A percentile compares a stretch with the other conserved stretches of the same genome.
Evolutionary conservation across 2,113 vertebrate species (phyloP).

Genomic region (Plecturocebus donacophilus): DNA sequence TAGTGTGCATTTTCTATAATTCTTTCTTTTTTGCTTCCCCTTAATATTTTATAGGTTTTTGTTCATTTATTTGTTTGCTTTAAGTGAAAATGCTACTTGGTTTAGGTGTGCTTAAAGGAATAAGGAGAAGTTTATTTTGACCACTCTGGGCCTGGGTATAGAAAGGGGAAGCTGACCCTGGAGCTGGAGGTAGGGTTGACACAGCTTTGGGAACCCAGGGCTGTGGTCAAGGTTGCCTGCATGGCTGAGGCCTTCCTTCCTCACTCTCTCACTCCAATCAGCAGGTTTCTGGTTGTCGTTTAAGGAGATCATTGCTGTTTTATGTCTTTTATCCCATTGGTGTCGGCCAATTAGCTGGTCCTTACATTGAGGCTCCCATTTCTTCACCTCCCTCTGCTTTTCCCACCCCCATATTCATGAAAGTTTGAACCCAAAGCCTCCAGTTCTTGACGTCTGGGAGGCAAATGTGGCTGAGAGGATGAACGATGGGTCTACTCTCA

Average conservation of each 20-base stretch:
- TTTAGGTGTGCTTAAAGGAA: not conserved
- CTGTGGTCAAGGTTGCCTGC: too few relatives aligned
- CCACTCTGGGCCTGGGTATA: not conserved
- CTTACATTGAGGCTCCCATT: not conserved
- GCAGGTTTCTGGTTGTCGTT: not conserved
- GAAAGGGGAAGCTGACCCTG: not conserved
- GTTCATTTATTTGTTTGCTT: not conserved
- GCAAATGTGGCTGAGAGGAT: not conserved
- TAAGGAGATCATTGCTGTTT: not conserved
- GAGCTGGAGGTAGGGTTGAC: not conserved
- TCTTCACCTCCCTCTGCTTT: not conserved
- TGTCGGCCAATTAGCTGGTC: not conserved
- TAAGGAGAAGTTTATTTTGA: not conserved
- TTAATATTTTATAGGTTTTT: not conserved
- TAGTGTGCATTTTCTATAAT: not conserved
- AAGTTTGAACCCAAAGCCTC: not conserved
- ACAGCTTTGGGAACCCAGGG: not conserved
- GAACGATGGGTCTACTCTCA: too few relatives aligned
- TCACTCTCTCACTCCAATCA: not conserved
- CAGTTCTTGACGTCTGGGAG: fast-evolving
- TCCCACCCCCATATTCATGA: not conserved
- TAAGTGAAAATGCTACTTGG: not conserved
- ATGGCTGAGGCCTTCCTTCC: not conserved
- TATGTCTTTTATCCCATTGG: not conserved
- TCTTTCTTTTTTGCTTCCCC: not conserved